These are phyloP conservation scores for Xerus inauris DNA, from an alignment of 2,113 vertebrate genomes.

Conservation along the genomic window DNA sequence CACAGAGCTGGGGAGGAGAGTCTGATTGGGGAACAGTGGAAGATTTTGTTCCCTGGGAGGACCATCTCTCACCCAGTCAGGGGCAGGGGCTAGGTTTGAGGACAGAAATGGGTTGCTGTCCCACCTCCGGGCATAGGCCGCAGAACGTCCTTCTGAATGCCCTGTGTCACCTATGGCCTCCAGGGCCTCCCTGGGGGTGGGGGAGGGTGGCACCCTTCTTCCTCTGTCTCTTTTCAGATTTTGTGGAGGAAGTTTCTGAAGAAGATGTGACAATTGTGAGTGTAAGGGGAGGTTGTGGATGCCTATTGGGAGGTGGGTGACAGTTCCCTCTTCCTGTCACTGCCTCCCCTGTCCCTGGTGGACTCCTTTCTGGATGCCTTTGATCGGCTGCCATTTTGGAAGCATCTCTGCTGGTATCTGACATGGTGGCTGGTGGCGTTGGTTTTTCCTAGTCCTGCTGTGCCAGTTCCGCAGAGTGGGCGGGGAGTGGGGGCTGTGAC, in stretches of 20 bases:
- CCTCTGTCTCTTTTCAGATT: background rate
- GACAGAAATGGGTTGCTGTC: background rate
- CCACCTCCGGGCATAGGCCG: background rate
- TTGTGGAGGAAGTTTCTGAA: background rate
- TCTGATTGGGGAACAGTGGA: background rate
- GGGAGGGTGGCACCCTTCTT: background rate
- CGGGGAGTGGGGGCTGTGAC: conserved; percentile 70
- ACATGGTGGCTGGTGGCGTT: conserved; percentile 82
- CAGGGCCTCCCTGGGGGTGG: background rate
- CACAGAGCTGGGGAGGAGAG: background rate
- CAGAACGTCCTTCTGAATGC: conserved; percentile 36
- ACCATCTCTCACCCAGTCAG: background rate
- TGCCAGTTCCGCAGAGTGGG: conserved; percentile 86
- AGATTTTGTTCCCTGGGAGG: background rate
- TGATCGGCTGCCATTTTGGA: conserved; percentile 66
- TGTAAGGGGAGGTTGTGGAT: background rate
- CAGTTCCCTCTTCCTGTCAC: background rate
- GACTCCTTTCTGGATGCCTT: background rate
- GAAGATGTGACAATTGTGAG: background rate
- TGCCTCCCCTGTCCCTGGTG: background rate
- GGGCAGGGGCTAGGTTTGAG: background rate
- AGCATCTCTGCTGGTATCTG: conserved; percentile 72
- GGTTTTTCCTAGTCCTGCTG: conserved; percentile 83
- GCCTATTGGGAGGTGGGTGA: background rate
- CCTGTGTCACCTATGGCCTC: background rate